Conservation (phyloP, 1,140 invertebrate genomes). For the Diorhabda sublineata region DNA sequence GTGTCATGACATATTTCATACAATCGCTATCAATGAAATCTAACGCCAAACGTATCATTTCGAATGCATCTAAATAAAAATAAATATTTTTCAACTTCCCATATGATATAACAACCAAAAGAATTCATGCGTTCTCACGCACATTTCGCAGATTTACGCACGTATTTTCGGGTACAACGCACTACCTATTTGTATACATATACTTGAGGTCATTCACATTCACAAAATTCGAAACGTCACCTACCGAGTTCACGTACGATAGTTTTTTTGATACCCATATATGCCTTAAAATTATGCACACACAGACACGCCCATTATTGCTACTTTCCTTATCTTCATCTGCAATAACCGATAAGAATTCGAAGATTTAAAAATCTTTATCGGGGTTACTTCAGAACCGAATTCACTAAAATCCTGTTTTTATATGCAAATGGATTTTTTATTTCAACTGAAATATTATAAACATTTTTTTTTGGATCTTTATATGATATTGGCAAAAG, state of each 20-base stretch:
- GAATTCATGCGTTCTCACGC: neutral
- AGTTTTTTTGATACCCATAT: conserved; percentile 10
- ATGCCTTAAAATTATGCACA: conserved; percentile 7
- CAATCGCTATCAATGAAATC: too few species aligned
- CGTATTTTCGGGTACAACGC: neutral
- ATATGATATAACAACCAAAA: too few species aligned
- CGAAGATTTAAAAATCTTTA: neutral
- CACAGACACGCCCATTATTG: conserved; percentile 6
- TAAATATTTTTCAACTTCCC: too few species aligned
- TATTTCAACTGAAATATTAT: too few species aligned
- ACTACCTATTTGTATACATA: neutral
- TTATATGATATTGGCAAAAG: too few species aligned
- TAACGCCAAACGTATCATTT: too few species aligned
- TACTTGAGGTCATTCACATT: conserved; percentile 7
- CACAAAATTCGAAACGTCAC: conserved; percentile 7
- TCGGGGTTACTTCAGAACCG: conserved; percentile 1
- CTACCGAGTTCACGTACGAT: conserved; percentile 1
- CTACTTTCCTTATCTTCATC: conserved; percentile 1
- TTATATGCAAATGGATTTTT: too few species aligned
- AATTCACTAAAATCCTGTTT: neutral
- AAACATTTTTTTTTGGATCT: too few species aligned
- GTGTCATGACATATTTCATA: too few species aligned
- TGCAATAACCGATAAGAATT: conserved; percentile 2
- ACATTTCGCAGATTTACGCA: conserved; percentile 6
- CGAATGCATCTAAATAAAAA: too few species aligned